These are phyloP conservation scores for Scophthalmus maximus DNA, from an alignment of 2,113 vertebrate genomes.

Conservation along the genomic window DNA sequence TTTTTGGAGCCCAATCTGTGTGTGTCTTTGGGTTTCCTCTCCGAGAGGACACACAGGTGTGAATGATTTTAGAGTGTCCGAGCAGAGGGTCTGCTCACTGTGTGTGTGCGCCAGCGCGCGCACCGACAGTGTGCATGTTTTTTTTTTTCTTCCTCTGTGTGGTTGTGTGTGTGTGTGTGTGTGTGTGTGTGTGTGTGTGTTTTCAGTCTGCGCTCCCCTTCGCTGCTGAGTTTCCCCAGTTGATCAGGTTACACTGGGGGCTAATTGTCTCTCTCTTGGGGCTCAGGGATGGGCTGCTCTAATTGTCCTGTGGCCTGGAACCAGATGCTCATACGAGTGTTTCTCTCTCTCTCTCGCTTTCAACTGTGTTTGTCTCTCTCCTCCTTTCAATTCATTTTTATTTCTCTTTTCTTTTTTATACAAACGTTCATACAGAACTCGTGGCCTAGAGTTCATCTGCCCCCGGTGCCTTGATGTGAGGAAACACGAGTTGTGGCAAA, in stretches of 20 bases:
- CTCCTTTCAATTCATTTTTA: constrained; percentile 8
- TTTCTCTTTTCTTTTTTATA: constrained; percentile 5
- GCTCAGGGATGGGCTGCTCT: constrained; percentile 72
- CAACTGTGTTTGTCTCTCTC: constrained; percentile 18
- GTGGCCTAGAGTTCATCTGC: no score
- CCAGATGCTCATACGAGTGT: constrained; percentile 72
- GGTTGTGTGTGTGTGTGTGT: constrained; percentile 37
- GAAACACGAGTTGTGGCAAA: not conserved
- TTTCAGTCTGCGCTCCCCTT: constrained; percentile 46
- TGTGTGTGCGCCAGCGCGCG: constrained; percentile 23
- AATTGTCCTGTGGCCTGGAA: constrained; percentile 78
- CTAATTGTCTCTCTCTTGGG: constrained; percentile 80
- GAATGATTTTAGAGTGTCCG: constrained; percentile 76
- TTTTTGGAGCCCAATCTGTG: constrained; percentile 31
- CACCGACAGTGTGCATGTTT: constrained; percentile 36
- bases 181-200: constrained; percentile 31
- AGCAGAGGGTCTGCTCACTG: constrained; percentile 35
- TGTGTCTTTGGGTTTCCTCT: constrained; percentile 49
- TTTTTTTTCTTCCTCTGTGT: constrained; percentile 6
- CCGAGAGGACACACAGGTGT: constrained; percentile 71
- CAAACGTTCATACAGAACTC: not conserved
- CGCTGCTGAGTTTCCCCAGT: constrained; percentile 66
- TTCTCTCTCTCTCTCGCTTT: constrained; percentile 31
- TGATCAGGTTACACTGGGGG: constrained; percentile 79
- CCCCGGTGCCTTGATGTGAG: not conserved